phyloP scores from a whole-genome alignment of 35 echinoderm and acorn worm species.

The Stichopus chloronotus region DNA sequence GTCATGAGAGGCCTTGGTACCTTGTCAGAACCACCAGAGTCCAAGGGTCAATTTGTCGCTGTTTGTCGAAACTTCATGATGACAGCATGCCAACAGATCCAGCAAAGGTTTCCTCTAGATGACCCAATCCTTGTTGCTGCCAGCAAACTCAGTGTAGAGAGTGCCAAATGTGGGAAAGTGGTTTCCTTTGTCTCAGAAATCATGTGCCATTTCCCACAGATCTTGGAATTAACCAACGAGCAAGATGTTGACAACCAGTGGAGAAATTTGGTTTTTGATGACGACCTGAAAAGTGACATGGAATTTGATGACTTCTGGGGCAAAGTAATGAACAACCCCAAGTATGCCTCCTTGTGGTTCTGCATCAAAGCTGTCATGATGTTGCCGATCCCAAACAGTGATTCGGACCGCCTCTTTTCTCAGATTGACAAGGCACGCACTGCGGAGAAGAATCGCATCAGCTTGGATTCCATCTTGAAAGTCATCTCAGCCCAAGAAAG shows the following conservation, averaged over 20 bases:
- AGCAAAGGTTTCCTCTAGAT: slow-evolving; percentile 26
- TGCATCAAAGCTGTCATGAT: slow-evolving; percentile 45
- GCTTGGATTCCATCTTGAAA: slow-evolving; percentile 43
- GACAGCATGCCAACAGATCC: slow-evolving; percentile 45
- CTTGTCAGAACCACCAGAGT: slow-evolving; percentile 18
- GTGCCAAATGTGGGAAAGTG: slow-evolving; percentile 10
- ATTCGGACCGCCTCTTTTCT: slow-evolving; percentile 8
- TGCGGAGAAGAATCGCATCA: slow-evolving; percentile 40
- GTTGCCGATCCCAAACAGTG: slow-evolving; percentile 27
- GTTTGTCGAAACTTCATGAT: slow-evolving; percentile 27
- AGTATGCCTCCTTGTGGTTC: slow-evolving; percentile 26
- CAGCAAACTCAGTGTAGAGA: slow-evolving; percentile 27
- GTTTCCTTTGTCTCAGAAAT: slow-evolving; percentile 9
- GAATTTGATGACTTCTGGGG: slow-evolving; percentile 36
- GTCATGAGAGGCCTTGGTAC: not conserved
- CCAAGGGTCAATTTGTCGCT: slow-evolving; percentile 28
- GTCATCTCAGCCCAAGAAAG: slow-evolving; percentile 33
- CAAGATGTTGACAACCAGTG: slow-evolving; percentile 36
- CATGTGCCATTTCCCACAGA: slow-evolving; percentile 31
- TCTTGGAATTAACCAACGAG: slow-evolving; percentile 29
- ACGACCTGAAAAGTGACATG: not conserved
- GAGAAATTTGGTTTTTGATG: slow-evolving; percentile 32
- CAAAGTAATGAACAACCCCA: slow-evolving; percentile 23
- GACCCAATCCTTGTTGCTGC: slow-evolving; percentile 29
- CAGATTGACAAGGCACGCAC: slow-evolving; percentile 34